Percentiles rank a stretch among this genome's conserved stretches.
Evolutionary conservation across 2,888 invertebrate species (phyloP).

Genomic region (Cephus runcator): DNA sequence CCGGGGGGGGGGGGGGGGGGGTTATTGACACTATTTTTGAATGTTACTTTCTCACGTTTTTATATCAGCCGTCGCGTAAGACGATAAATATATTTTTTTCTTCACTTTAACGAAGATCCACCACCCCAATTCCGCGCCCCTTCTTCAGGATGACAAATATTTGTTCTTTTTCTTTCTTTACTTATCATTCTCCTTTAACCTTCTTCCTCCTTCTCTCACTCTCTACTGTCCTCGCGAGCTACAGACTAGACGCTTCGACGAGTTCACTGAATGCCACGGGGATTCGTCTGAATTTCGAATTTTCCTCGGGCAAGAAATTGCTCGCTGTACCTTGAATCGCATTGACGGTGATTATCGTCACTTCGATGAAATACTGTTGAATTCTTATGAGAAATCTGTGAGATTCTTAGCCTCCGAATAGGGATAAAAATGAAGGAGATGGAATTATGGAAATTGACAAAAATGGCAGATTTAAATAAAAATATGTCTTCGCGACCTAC

Average conservation of each 20-base stretch:
- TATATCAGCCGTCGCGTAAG: background rate
- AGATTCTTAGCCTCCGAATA: background rate
- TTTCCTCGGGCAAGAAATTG: too few species aligned
- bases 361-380: background rate
- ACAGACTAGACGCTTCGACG: too few species aligned
- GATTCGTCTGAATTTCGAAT: too few species aligned
- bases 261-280: too few species aligned
- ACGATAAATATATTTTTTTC: background rate
- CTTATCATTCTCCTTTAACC: background rate
- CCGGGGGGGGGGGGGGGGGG: too few species aligned
- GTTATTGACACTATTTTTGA: background rate
- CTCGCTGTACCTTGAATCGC: background rate
- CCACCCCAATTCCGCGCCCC: background rate
- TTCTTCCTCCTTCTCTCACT: background rate
- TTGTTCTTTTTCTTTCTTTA: background rate
- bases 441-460: background rate
- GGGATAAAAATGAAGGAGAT: background rate
- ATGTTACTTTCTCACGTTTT: background rate
- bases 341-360: background rate
- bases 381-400: background rate
- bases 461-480: too few species aligned
- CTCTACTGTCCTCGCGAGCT: conserved; percentile 12
- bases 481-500: too few species aligned
- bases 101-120: background rate
- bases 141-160: background rate